These are phyloP conservation scores for Drosophila anomelani DNA, from an alignment of 2,888 invertebrate genomes.

Conservation along the genomic window DNA sequence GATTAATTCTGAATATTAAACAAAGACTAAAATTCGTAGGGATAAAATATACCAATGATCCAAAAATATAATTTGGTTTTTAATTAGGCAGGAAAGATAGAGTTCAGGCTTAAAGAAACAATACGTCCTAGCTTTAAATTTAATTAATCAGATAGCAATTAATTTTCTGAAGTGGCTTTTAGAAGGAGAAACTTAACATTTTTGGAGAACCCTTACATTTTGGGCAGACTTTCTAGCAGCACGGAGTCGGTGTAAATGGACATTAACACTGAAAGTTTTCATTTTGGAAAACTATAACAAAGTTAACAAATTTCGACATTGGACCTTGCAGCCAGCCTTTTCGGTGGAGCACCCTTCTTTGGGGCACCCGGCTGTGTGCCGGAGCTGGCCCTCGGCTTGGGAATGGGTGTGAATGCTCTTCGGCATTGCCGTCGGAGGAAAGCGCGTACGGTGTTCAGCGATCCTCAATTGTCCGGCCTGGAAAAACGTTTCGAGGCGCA, in stretches of 20 bases:
- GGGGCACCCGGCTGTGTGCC: slow-evolving; percentile 83
- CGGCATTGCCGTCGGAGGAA: slow-evolving; percentile 98
- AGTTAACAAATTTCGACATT: slow-evolving; percentile 56
- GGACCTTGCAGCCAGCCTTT: slow-evolving; percentile 79
- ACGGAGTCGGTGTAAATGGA: slow-evolving; percentile 44
- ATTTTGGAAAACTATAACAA: slow-evolving; percentile 47
- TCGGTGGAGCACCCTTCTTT: slow-evolving; percentile 84
- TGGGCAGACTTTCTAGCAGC: not conserved
- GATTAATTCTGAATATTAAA: no score
- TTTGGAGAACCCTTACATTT: not conserved
- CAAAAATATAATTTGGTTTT: not conserved
- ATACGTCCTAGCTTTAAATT: not conserved
- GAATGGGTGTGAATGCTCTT: slow-evolving; percentile 87
- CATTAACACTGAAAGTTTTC: slow-evolving; percentile 77
- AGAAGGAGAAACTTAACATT: not conserved
- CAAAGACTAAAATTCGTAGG: no score
- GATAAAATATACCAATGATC: no score
- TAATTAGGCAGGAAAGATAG: not conserved
- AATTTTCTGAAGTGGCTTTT: not conserved
- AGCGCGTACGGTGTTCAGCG: slow-evolving; percentile 96
- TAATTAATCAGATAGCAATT: not conserved
- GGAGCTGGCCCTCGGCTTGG: slow-evolving; percentile 84
- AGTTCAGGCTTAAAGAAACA: not conserved
- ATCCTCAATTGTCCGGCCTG: slow-evolving; percentile 92
- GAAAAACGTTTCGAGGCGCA: slow-evolving; percentile 98